Evolutionary conservation across 2,113 vertebrate species (phyloP), one percentile per base, ranked within the genome.

Genomic region (Aix galericulata): DNA sequence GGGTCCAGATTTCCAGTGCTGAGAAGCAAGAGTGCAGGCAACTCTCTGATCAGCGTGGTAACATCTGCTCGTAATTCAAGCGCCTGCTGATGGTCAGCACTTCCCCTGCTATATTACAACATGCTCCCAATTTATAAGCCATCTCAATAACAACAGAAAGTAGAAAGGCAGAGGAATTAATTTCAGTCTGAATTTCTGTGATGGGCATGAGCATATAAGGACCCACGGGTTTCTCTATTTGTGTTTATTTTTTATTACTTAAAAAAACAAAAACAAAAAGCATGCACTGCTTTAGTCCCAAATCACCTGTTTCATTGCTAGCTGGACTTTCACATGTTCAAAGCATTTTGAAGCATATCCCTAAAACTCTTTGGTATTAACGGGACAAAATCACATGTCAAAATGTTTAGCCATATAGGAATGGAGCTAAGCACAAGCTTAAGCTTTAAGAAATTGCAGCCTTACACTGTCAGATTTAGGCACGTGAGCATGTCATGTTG

Each of bases 71-170:
- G 3, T 74, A 25, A 89, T 56, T 67, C 87, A 31, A 63, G 64
- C 1, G 84, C 66, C 81, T 94, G 89, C 89, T 91, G 92, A 89
- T 88, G 93, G 92, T 82, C 96, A 96, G 95, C 90, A 62, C 85
- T 81, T 91, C 89, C 69, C n/a, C 69, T 27, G 66, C 78, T 64
- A 60, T 91, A 96, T 62, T 76, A 64, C 74, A 93, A 13, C 69
- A 76, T 8, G 48, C 20, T 80, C 88, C 71, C 58, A 42, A 26
- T 89, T 81, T 68, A 67, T 46, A 66, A 91, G 32, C 53, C 67
- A 62, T 31, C 82, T 58, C 73, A 92, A n/a, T 20, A 73, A 82
- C 67, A 72, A 26, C 0, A 25, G 3, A 48, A 42, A 66, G 52
- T 6, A n/a, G 60, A 55, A 29, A 60, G 40, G 46, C 42, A 62